phyloP scores from a whole-genome alignment of 1,140 invertebrate genomes.

The Sarcophaga bullata region DNA sequence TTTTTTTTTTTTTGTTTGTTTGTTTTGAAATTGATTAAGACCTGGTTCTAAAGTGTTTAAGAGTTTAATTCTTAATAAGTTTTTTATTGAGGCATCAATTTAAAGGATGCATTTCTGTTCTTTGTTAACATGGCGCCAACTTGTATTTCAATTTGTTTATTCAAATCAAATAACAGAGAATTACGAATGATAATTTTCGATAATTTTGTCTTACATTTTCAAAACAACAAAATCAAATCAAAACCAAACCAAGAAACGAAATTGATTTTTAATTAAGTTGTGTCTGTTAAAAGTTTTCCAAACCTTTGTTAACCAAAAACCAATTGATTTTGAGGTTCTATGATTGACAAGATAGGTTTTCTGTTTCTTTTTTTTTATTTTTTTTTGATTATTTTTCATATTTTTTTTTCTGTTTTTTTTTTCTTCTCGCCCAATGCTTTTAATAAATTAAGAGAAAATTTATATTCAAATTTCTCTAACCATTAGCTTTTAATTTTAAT shows the following conservation, averaged over 20 bases:
- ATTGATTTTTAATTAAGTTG: conserved; percentile 40
- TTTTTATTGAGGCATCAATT: conserved; percentile 8
- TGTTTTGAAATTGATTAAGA: conserved; percentile 4
- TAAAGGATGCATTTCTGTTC: neutral
- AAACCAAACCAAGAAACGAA: neutral
- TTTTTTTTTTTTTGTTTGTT: too few species aligned
- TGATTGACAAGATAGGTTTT: conserved; percentile 1
- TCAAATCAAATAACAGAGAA: neutral
- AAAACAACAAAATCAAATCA: neutral
- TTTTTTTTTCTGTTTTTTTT: neutral
- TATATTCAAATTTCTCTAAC: neutral
- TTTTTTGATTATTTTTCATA: too few species aligned
- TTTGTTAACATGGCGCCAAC: neutral
- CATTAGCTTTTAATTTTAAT: neutral
- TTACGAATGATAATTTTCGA: neutral
- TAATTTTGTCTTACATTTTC: too few species aligned
- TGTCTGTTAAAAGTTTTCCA: neutral
- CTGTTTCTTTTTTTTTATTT: too few species aligned
- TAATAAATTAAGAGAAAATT: neutral
- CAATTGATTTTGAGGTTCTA: conserved; percentile 10
- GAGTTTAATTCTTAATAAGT: conserved; percentile 26
- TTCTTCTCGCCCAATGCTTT: neutral
- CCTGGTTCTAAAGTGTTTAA: conserved; percentile 10
- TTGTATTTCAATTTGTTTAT: conserved; percentile 14
- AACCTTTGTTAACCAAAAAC: neutral